Conservation (phyloP, 1,140 invertebrate species). For the Bursaphelenchus mucronatus region DNA sequence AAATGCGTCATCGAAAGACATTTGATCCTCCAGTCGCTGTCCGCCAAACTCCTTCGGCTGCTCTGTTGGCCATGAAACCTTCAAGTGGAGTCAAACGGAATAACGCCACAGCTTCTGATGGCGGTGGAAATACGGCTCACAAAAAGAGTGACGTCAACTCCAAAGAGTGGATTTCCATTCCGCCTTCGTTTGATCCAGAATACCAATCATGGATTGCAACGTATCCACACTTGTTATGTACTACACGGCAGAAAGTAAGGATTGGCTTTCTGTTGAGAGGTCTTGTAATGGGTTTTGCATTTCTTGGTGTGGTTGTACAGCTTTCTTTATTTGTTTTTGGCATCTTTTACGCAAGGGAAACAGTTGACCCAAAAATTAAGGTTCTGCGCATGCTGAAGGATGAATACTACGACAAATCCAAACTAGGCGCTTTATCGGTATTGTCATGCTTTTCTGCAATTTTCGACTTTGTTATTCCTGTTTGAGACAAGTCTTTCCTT, state of each 20-base stretch:
- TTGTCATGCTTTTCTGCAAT: too few species aligned
- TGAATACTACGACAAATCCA: too few species aligned
- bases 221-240: slow-evolving; percentile 59
- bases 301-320: too few species aligned
- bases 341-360: too few species aligned
- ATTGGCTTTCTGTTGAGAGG: neutral
- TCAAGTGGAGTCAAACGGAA: slow-evolving; percentile 47
- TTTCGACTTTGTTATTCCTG: too few species aligned
- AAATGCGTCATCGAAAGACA: slow-evolving; percentile 51
- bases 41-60: slow-evolving; percentile 39
- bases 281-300: too few species aligned
- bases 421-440: too few species aligned
- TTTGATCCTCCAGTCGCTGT: slow-evolving; percentile 53
- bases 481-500: too few species aligned
- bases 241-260: slow-evolving; percentile 55
- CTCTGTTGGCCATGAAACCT: slow-evolving; percentile 51
- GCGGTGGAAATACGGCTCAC: slow-evolving; percentile 57
- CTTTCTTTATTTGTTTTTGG: too few species aligned
- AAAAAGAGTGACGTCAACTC: slow-evolving; percentile 60
- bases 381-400: too few species aligned
- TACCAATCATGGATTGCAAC: slow-evolving; percentile 54
- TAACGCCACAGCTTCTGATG: slow-evolving; percentile 52
- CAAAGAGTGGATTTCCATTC: slow-evolving; percentile 59
- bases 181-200: slow-evolving; percentile 52
- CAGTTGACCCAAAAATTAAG: too few species aligned